phyloP scores from a whole-genome alignment of 2,113 vertebrate genomes.

The Miniopterus natalensis region DNA sequence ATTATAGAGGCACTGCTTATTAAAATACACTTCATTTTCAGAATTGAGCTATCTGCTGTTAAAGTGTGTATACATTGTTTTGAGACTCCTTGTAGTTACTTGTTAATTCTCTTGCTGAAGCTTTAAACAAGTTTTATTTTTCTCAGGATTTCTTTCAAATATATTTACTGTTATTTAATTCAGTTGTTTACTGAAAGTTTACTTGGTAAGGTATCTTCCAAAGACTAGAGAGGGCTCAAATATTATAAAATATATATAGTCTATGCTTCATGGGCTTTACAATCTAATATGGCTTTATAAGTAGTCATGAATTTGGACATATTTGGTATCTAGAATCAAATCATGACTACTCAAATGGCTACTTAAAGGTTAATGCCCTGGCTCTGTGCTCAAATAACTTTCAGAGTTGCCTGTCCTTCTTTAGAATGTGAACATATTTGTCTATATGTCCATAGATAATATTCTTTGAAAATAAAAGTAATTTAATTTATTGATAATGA shows the following conservation, averaged over 20 bases:
- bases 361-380: neutral
- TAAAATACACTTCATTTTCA: no score
- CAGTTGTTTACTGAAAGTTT: neutral
- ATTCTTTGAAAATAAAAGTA: neutral
- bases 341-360: neutral
- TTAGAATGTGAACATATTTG: neutral
- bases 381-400: neutral
- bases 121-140: neutral
- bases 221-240: neutral
- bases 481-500: neutral
- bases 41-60: no score
- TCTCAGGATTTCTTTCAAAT: neutral
- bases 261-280: neutral
- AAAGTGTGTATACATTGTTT: no score
- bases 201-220: neutral
- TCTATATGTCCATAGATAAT: neutral
- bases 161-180: neutral
- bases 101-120: neutral
- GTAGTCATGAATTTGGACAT: neutral
- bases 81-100: neutral
- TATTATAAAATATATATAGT: neutral
- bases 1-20: no score
- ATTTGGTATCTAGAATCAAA: neutral
- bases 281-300: neutral
- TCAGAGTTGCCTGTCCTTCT: neutral